Evolutionary conservation across 1,140 invertebrate species (phyloP), one percentile per base, ranked within the genome.

Genomic region (fruit fly (Drosophila melanogaster)): DNA sequence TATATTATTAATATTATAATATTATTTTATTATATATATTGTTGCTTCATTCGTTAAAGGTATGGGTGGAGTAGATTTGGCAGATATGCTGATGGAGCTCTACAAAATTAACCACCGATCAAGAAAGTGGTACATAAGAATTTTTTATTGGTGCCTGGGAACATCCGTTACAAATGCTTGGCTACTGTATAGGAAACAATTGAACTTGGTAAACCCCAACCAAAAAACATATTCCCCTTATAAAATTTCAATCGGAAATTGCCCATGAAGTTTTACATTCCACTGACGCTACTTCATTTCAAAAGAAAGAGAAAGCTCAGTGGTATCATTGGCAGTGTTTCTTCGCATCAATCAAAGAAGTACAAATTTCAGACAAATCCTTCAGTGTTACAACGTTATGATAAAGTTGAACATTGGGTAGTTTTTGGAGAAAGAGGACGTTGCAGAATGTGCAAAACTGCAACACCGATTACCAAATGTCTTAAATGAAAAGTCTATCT

Each of bases 381-480:
- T 58, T 19, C 33, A 59, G 19, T 22, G 19, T n/a, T n/a, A n/a
- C n/a, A n/a, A n/a, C n/a, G n/a, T n/a, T n/a, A n/a, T n/a, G n/a
- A n/a, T n/a, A n/a, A n/a, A n/a, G n/a, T n/a, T n/a, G n/a, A n/a
- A n/a, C n/a, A n/a, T n/a, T n/a, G n/a, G n/a, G n/a, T 35, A 6
- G 33, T 35, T 11, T 35, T 35, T 12, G 11, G 8, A 11, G 33
- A 35, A 35, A 35, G 11, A 11, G 33, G 33, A 12, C 33, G 24
- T 46, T 69, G 70, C 59, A 78, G 59, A 53, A 38, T 65, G 44
- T 51, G 65, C 17, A 78, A 78, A 30, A 69, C 64, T 46, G 64
- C 59, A 33, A 74, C 70, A 4, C 75, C 70, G 67, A 62, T 49
- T 40, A 22, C 19, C 19, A 22, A 22, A 22, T 22, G 19, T 3